phyloP scores from a whole-genome alignment of 2,797 vertebrate species.

The Cetoscarus ocellatus region DNA sequence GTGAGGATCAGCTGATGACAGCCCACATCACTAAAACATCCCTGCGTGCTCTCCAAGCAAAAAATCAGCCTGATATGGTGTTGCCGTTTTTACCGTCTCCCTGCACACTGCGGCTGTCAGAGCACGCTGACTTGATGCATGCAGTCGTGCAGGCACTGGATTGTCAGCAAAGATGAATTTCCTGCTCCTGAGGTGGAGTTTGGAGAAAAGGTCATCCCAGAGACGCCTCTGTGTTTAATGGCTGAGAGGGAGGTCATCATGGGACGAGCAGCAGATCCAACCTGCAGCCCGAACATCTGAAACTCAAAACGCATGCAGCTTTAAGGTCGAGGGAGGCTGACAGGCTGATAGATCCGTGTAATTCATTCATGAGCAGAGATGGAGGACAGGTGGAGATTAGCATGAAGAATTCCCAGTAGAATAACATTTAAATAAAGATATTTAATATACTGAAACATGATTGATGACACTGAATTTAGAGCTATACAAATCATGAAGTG shows the following conservation, averaged over 20 bases:
- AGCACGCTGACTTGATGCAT: constrained; percentile 29
- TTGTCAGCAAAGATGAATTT: constrained; percentile 69
- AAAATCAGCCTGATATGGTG: constrained; percentile 29
- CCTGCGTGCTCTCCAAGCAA: constrained; percentile 22
- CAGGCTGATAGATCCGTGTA: constrained; percentile 24
- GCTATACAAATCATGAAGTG: neutral
- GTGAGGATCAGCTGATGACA: constrained; percentile 5
- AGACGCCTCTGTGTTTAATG: constrained; percentile 21
- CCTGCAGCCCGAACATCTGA: neutral
- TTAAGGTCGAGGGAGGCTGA: neutral
- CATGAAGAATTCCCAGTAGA: neutral
- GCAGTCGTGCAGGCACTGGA: constrained; percentile 35
- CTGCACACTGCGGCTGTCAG: constrained; percentile 13
- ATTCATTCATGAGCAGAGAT: neutral
- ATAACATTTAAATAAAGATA: neutral
- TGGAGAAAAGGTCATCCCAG: constrained; percentile 38
- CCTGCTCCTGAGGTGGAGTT: constrained; percentile 36
- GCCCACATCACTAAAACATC: constrained; percentile 5
- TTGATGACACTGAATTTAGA: too few species aligned
- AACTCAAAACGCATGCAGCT: neutral
- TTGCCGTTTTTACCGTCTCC: constrained; percentile 38
- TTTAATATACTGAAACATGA: neutral
- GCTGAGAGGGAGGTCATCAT: constrained; percentile 11
- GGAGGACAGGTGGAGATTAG: constrained; percentile 2
- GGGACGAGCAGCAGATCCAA: constrained; percentile 6